These are phyloP conservation scores for Taxidea taxus DNA, from an alignment of 2,113 vertebrate genomes.

Conservation along the genomic window DNA sequence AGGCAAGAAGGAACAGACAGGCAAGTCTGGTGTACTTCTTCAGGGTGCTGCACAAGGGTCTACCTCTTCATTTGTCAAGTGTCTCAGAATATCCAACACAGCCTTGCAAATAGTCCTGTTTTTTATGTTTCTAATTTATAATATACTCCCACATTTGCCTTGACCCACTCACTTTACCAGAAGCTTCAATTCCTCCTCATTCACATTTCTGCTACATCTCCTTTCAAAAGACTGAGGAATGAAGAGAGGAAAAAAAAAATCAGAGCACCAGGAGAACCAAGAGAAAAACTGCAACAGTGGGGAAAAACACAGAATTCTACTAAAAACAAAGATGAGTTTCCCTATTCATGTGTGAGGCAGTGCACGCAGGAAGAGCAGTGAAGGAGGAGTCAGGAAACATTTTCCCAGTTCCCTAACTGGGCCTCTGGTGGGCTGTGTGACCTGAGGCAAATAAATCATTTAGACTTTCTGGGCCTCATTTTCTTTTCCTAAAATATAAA, in stretches of 20 bases:
- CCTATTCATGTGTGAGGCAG: not conserved
- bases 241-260: not conserved
- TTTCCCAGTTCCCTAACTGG: not conserved
- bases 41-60: not conserved
- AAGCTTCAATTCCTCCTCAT: not conserved
- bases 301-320: not conserved
- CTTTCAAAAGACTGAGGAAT: not conserved
- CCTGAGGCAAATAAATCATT: not conserved
- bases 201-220: not conserved
- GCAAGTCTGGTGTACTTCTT: not conserved
- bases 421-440: not conserved
- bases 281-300: not conserved
- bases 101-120: not conserved
- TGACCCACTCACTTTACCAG: not conserved
- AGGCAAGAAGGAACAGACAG: not conserved
- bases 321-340: not conserved
- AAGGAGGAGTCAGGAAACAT: not conserved
- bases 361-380: not conserved
- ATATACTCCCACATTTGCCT: not conserved
- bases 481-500: not conserved
- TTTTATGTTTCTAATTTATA: not conserved
- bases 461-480: not conserved
- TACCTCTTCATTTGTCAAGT: not conserved
- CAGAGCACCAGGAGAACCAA: not conserved
- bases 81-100: not conserved